phyloP scores from a whole-genome alignment of 2,888 invertebrate species.

The Mantis religiosa region DNA sequence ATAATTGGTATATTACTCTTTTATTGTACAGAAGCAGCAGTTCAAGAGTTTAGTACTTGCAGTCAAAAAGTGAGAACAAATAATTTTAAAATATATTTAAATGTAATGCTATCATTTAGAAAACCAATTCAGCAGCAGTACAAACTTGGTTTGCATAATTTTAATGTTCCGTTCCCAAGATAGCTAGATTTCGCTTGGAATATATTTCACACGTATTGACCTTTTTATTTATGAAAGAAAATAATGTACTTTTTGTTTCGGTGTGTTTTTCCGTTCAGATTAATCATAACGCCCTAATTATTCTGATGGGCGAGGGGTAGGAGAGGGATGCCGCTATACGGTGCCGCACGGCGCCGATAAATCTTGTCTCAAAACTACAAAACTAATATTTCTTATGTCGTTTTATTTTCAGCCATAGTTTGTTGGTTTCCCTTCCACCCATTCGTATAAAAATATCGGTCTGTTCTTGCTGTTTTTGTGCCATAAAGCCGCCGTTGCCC shows the following conservation, averaged over 20 bases:
- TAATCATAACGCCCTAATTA: conserved; percentile 6
- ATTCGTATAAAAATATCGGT: conserved; percentile 4
- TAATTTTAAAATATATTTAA: no score
- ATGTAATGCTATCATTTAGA: not conserved
- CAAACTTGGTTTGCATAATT: not conserved
- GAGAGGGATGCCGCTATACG: not conserved
- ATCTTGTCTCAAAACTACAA: conserved; percentile 1
- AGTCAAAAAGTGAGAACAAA: no score
- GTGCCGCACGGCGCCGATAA: not conserved
- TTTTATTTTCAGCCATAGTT: not conserved
- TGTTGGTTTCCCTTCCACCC: not conserved
- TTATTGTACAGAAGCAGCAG: no score
- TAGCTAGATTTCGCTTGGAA: not conserved
- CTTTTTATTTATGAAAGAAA: not conserved
- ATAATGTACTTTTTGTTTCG: not conserved
- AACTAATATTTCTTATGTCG: conserved; percentile 1
- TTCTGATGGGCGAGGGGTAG: not conserved
- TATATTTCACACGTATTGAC: not conserved
- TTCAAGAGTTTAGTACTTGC: no score
- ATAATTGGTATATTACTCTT: no score
- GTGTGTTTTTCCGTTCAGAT: not conserved
- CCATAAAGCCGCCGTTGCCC: not conserved
- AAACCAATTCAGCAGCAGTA: not conserved
- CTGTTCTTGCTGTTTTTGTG: not conserved
- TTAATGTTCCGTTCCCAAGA: not conserved